Evolutionary conservation across 2,113 vertebrate genomes (phyloP), one percentile per base, ranked within the genome.

Genomic region (Oryzias woworae): DNA sequence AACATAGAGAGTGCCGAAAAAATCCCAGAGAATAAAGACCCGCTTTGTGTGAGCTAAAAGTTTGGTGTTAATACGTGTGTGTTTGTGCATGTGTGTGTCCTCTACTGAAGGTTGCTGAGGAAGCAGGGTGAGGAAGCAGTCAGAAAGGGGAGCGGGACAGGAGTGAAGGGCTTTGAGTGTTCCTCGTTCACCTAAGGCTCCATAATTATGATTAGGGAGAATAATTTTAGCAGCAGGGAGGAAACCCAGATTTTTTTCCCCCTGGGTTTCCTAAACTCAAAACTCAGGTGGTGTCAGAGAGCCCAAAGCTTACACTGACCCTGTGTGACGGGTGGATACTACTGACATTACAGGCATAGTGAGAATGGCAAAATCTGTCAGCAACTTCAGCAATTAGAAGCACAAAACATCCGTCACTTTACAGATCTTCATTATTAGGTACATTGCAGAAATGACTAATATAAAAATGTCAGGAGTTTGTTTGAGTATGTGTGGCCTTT

Each of bases 11-110:
- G 78, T 68, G 64, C 79, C 80, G 75, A 80, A 36, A 36, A 71
- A 55, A 73, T 85, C 73, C 56, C 20, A 61, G 67, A 82, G 83
- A 90, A 92, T 83, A 92, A 92, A 91, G 88, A 71, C 54, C 75
- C 63, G 75, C 87, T 90, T 89, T 92, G 90, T 92, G 66, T 77
- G 73, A 81, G 82, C 76, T 82, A 77, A 73, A 79, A 75, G 81
- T 81, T 79, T 72, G 54, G 69, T 84, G 82, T 87, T 84, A 87
- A 80, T 78, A 71, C 59, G 44, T 86, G 85, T 75, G 85, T 70
- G 71, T 78, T 67, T 81, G 78, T 78, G 78, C 73, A 22, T 64
- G 75, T 84, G 77, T 66, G 64, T 56, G 67, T 83, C 58, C 80
- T 78, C 66, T 56, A 57, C 76, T 73, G 81, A 85, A 86, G 85